Percentiles rank a stretch among this genome's conserved stretches.
These are phyloP conservation scores for Megamerina dolium DNA, from an alignment of 2,888 invertebrate genomes.

Conservation along the genomic window DNA sequence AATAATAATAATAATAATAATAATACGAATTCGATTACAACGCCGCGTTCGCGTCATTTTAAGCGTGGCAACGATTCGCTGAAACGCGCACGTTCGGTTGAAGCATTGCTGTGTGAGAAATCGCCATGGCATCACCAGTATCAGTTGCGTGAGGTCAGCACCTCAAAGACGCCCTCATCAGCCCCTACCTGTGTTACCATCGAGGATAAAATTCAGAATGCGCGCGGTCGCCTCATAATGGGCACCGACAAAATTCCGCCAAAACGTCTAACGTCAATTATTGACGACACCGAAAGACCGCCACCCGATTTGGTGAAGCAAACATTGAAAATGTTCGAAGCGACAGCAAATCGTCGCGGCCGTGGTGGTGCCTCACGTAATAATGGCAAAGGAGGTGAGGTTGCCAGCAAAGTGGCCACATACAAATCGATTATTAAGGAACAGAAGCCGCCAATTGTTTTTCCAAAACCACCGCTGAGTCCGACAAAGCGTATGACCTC, in stretches of 20 bases:
- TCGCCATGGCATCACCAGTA: slow-evolving; percentile 39
- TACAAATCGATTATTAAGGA: slow-evolving; percentile 60
- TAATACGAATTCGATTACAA: not conserved
- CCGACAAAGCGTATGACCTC: slow-evolving; percentile 26
- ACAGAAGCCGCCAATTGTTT: slow-evolving; percentile 52
- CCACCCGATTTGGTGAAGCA: slow-evolving; percentile 86
- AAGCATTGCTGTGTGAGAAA: slow-evolving; percentile 68
- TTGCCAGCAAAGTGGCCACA: slow-evolving; percentile 60
- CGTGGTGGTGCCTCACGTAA: slow-evolving; percentile 48
- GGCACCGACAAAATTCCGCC: slow-evolving; percentile 49
- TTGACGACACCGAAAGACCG: slow-evolving; percentile 73
- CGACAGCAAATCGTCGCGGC: slow-evolving; percentile 53
- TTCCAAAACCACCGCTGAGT: slow-evolving; percentile 51
- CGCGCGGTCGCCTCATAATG: slow-evolving; percentile 46
- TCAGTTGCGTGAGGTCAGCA: slow-evolving; percentile 19
- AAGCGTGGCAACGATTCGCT: slow-evolving; percentile 60
- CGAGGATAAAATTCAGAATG: slow-evolving; percentile 48
- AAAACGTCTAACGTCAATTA: slow-evolving; percentile 58
- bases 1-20: too few relatives aligned
- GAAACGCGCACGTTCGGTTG: slow-evolving; percentile 81
- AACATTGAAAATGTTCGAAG: slow-evolving; percentile 78
- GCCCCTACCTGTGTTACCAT: slow-evolving; percentile 36
- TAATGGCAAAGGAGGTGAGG: slow-evolving; percentile 52
- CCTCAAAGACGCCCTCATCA: slow-evolving; percentile 10
- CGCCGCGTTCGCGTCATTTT: slow-evolving; percentile 44